Evolutionary conservation across 2,888 invertebrate genomes (phyloP).

Genomic region (Frankliniella fusca): DNA sequence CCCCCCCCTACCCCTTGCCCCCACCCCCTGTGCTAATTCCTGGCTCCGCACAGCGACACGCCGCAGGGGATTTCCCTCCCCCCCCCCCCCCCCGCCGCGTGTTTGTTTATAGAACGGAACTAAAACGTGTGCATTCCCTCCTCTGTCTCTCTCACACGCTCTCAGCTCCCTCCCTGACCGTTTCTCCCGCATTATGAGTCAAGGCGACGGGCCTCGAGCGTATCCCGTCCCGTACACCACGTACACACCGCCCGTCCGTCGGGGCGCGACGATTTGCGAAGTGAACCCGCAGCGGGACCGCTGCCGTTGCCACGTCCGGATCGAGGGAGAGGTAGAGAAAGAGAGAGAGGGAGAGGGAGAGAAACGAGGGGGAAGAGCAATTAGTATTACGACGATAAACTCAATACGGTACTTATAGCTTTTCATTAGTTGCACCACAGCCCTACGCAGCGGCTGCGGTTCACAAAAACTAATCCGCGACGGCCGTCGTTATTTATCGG

Average conservation of each 20-base stretch:
- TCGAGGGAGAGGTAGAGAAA: background rate
- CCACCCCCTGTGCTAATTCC: background rate
- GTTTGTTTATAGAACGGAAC: slow-evolving; percentile 24
- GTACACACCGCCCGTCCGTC: background rate
- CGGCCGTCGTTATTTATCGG: no score
- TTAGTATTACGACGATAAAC: background rate
- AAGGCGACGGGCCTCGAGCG: background rate
- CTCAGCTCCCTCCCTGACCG: background rate
- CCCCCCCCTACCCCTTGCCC: background rate
- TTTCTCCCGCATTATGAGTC: background rate
- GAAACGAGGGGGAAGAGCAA: background rate
- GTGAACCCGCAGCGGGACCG: no score
- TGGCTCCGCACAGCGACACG: background rate
- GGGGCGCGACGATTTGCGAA: background rate
- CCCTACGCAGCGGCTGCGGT: no score
- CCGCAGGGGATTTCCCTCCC: background rate
- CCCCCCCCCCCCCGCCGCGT: no score
- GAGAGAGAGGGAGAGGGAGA: no score
- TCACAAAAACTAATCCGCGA: no score
- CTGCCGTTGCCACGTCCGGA: background rate
- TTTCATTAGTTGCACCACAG: no score
- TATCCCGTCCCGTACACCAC: background rate
- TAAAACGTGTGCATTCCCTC: background rate
- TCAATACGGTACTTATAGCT: no score
- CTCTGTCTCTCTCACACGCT: background rate